Base-by-base conservation (phyloP, 2,888 invertebrate species). In the Pandemis heparana region DNA sequence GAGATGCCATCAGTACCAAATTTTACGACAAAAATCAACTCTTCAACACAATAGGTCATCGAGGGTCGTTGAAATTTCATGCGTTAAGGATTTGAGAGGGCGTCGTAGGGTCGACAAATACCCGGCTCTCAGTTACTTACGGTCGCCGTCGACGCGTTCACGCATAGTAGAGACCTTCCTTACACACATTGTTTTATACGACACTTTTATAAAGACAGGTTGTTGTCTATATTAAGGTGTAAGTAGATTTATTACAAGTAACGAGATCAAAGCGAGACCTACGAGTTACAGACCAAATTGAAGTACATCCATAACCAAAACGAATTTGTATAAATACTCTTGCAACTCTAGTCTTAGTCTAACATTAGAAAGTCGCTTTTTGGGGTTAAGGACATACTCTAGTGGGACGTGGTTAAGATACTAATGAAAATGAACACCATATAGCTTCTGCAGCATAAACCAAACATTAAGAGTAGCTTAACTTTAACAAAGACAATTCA, bases 101-200 rank as follows among this genome's bases (percentile, higher is more conserved):
- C 79, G 82, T 73, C 79, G 48, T 75, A 74, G 84, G 81, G 79
- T 84, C 83, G 81, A 79, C 84, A 88, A 90, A 88, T 85, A 88
- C 86, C 85, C 80, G 81, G 84, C 85, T 87, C 86, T 89, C 80
- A 79, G 86, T 90, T 90, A 89, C 84, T 88, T 83, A 85, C 85
- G 89, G 87, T 84, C 80, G 81, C 81, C 77, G 80, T 77, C 69
- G 74, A 63, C 61, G 75, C 77, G 71, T 74, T 75, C 72, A 75
- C 75, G 75, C 65, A 39, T 51, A 46, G 18, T 41, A 46, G 18
- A 18, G 23, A 64, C 59, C 60, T 60, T 60, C 39, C 62, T 32
- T 32, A 62, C 61, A 41, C 39, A 23, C 48, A 59, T 10, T 39
- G 8, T 71, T 65, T 64, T n/a, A 59, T 48, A n/a, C 32, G 46